phyloP scores from a whole-genome alignment of 2,888 invertebrate species.

The Malthinus flaveolus region DNA sequence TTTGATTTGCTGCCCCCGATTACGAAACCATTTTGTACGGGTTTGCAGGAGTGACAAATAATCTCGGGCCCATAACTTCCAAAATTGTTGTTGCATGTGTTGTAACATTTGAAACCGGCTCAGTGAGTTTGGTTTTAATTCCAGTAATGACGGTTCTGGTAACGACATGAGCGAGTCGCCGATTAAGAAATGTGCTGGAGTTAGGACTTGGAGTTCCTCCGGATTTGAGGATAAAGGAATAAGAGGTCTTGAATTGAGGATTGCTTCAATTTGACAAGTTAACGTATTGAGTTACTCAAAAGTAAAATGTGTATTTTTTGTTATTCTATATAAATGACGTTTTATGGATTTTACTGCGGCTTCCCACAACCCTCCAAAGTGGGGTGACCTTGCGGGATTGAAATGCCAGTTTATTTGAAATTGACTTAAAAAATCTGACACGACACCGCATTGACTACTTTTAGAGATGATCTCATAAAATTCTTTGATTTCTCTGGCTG shows the following conservation, averaged over 20 bases:
- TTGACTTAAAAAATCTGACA: no score
- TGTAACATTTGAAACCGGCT: not conserved
- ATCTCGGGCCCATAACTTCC: not conserved
- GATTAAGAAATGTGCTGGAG: not conserved
- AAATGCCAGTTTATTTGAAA: no score
- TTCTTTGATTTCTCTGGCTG: no score
- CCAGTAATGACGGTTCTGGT: not conserved
- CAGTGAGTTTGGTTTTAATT: not conserved
- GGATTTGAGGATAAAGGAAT: not conserved
- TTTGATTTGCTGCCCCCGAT: not conserved
- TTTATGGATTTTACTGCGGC: not conserved
- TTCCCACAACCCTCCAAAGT: not conserved
- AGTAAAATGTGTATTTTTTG: not conserved
- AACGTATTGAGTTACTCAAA: not conserved
- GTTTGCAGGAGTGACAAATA: not conserved
- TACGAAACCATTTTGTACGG: not conserved
- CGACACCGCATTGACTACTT: no score
- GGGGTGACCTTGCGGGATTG: not conserved
- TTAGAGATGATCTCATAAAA: no score
- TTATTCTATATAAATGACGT: not conserved
- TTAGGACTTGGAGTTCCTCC: not conserved
- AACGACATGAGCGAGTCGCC: not conserved
- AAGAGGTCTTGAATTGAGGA: not conserved
- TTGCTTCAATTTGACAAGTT: not conserved
- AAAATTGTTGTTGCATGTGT: not conserved